phyloP scores from a whole-genome alignment of 2,797 vertebrate genomes.

The Somateria mollissima region DNA sequence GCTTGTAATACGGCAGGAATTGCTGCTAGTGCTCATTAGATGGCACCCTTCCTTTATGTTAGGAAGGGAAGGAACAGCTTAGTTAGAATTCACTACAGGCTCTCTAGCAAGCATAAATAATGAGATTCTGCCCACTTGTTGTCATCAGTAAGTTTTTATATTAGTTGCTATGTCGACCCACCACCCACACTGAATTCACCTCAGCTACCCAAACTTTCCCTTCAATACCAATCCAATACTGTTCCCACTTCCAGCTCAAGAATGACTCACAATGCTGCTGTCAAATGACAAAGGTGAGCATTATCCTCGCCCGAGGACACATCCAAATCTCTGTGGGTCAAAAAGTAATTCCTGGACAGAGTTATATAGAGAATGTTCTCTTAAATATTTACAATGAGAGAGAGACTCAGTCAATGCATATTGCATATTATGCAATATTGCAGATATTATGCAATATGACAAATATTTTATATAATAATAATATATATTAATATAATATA shows the following conservation, averaged over 20 bases:
- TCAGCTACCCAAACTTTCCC: background rate
- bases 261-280: background rate
- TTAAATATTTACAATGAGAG: background rate
- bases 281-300: background rate
- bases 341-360: background rate
- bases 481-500: too few relatives aligned
- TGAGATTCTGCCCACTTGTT: background rate
- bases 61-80: background rate
- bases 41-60: slow-evolving; percentile 38
- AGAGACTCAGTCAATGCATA: background rate
- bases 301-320: background rate
- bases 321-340: background rate
- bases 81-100: background rate
- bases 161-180: background rate
- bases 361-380: background rate
- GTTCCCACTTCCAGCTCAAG: background rate
- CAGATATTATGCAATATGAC: too few relatives aligned
- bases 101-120: background rate
- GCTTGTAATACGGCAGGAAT: background rate
- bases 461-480: too few relatives aligned
- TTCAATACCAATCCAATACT: background rate
- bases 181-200: background rate
- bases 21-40: slow-evolving; percentile 46
- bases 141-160: background rate
- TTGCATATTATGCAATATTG: too few relatives aligned